A percentile compares a stretch with the other conserved stretches of the same genome.
These are phyloP conservation scores for Ciconia stormi DNA, from an alignment of 2,113 vertebrate genomes.

Conservation along the genomic window DNA sequence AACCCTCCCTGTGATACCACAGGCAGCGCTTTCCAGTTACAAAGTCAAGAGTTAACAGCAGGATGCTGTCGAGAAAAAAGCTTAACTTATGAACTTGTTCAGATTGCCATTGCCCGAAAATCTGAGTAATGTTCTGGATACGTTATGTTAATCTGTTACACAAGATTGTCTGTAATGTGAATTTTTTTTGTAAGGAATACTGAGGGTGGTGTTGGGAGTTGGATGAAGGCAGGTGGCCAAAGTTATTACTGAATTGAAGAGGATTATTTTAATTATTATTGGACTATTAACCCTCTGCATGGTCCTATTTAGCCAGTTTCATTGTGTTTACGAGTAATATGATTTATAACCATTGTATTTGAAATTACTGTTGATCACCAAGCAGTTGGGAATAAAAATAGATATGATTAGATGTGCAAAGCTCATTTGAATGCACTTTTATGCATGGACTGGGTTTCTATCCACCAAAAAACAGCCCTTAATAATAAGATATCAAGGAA, in stretches of 20 bases:
- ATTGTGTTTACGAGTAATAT: not conserved
- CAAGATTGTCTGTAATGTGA: slow-evolving; percentile 17
- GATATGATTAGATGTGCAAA: slow-evolving; percentile 39
- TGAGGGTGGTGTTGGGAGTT: not conserved
- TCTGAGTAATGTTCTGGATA: slow-evolving; percentile 54
- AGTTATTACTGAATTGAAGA: not conserved
- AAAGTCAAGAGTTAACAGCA: slow-evolving; percentile 21
- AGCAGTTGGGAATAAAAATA: slow-evolving; percentile 37
- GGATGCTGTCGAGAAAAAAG: not conserved
- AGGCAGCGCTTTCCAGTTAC: fast-evolving
- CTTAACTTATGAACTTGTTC: slow-evolving; percentile 11
- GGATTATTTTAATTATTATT: slow-evolving; percentile 54
- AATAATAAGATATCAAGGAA: slow-evolving; percentile 53
- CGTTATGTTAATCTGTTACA: slow-evolving; percentile 36
- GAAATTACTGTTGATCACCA: slow-evolving; percentile 35
- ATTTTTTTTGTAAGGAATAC: slow-evolving; percentile 37
- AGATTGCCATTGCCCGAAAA: slow-evolving; percentile 37
- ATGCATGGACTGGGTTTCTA: slow-evolving; percentile 16
- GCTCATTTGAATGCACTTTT: slow-evolving; percentile 44
- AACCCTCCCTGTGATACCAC: not conserved
- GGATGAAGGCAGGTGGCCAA: slow-evolving; percentile 38
- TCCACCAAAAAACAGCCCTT: slow-evolving; percentile 27
- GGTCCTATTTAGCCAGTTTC: not conserved
- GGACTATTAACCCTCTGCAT: slow-evolving; percentile 27
- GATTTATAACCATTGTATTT: slow-evolving; percentile 15